Conservation (phyloP, 1,140 invertebrate species). For the Drosophila orena region DNA sequence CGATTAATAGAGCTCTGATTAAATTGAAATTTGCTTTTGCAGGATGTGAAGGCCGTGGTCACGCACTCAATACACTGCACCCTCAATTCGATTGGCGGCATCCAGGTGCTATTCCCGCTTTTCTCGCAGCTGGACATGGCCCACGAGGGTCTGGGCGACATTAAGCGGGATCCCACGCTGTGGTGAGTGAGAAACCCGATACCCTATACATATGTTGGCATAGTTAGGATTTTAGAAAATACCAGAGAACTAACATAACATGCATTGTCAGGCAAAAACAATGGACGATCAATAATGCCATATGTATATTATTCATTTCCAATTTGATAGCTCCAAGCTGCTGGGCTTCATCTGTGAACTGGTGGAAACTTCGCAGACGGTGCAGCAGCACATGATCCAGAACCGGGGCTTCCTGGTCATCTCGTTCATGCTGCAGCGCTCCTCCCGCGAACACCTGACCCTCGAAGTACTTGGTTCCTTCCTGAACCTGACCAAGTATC, state of each 20-base stretch:
- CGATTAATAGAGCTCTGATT: conserved; percentile 47
- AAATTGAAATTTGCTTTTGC: conserved; percentile 41
- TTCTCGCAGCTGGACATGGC: conserved; percentile 98
- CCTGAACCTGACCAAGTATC: conserved; percentile 97
- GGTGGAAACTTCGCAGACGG: conserved; percentile 97
- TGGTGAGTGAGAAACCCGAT: conserved; percentile 87
- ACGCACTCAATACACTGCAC: conserved; percentile 99
- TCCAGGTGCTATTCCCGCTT: conserved; percentile 98
- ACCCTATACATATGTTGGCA: too few species aligned
- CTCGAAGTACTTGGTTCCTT: conserved; percentile 97
- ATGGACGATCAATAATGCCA: not conserved
- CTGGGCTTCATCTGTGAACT: conserved; percentile 98
- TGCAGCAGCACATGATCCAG: conserved; percentile 99
- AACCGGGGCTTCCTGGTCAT: conserved; percentile 99
- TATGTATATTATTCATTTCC: not conserved
- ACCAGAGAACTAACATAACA: too few species aligned
- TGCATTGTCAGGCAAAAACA: too few species aligned
- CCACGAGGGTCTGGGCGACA: conserved; percentile 91
- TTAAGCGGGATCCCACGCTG: conserved; percentile 93
- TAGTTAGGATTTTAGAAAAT: too few species aligned
- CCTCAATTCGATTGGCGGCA: conserved; percentile 99
- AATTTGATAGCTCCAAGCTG: conserved; percentile 93
- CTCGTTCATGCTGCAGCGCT: conserved; percentile 97
- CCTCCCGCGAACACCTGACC: conserved; percentile 96
- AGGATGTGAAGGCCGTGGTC: conserved; percentile 99